Percentiles rank a stretch among this genome's conserved stretches.
Evolutionary conservation across 1,140 invertebrate genomes (phyloP).

Genomic region (Diachasmimorpha longicaudata): DNA sequence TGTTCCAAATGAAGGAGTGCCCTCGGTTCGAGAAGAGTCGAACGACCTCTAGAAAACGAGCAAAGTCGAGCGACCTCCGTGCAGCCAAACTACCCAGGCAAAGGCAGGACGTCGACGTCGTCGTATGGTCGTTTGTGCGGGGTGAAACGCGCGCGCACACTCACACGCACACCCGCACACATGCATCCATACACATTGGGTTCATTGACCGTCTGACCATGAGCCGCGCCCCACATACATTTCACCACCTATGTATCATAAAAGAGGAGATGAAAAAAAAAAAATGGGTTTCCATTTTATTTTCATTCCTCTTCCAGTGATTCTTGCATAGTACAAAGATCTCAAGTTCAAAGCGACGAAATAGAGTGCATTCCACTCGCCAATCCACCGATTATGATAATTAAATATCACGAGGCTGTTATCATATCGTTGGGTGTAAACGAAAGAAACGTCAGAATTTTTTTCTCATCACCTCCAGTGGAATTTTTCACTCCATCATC

Average conservation of each 20-base stretch:
- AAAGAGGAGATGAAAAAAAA: neutral
- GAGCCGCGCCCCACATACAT: constrained; percentile 55
- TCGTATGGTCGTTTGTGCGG: constrained; percentile 20
- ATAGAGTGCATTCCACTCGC: neutral
- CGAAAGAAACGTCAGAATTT: neutral
- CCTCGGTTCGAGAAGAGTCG: constrained; percentile 35
- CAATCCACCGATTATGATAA: neutral
- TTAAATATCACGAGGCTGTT: too few relatives aligned
- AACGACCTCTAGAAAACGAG: constrained; percentile 29
- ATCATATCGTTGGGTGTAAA: too few relatives aligned
- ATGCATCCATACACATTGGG: neutral
- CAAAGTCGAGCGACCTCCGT: constrained; percentile 7
- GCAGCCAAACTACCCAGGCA: constrained; percentile 32
- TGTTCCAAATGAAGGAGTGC: constrained; percentile 19
- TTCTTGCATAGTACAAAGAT: neutral
- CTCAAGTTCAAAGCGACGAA: constrained; percentile 44
- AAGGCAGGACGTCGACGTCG: constrained; percentile 29
- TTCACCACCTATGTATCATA: constrained; percentile 9
- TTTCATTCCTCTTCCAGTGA: neutral
- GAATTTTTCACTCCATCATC: neutral
- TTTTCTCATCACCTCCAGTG: neutral
- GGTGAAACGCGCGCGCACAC: constrained; percentile 7
- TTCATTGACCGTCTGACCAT: constrained; percentile 58
- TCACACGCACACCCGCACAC: too few relatives aligned
- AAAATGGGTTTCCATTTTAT: too few relatives aligned